These are phyloP conservation scores for Hetaerina titia DNA, from an alignment of 2,888 invertebrate genomes.

Conservation along the genomic window DNA sequence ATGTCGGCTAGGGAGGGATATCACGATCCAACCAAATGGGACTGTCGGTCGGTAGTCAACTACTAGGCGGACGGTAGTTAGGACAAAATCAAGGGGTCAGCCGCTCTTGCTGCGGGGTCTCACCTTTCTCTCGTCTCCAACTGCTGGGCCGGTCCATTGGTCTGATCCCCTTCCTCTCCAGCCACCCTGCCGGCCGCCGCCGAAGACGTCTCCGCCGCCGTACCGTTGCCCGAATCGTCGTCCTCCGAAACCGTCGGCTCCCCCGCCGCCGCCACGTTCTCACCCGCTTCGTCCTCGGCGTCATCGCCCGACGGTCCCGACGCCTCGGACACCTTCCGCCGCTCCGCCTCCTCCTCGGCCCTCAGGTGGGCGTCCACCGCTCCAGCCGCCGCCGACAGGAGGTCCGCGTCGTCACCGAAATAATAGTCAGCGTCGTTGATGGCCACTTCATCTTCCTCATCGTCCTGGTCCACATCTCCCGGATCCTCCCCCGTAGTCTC, in stretches of 20 bases:
- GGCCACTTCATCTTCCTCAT: constrained; percentile 40
- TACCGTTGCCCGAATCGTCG: not conserved
- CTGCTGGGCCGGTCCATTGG: constrained; percentile 44
- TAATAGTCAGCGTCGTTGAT: constrained; percentile 58
- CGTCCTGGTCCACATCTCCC: not conserved
- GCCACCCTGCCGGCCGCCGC: not conserved
- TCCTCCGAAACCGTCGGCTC: not conserved
- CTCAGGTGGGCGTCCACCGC: constrained; percentile 59
- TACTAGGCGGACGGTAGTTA: not conserved
- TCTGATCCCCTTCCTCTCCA: constrained; percentile 28
- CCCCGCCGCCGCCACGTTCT: not conserved
- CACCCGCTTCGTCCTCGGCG: not conserved
- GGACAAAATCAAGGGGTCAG: not conserved
- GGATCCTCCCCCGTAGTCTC: not conserved
- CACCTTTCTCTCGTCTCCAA: constrained; percentile 61
- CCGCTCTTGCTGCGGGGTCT: not conserved
- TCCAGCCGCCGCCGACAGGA: constrained; percentile 52
- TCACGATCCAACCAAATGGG: too few species aligned
- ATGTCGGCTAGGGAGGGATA: too few species aligned
- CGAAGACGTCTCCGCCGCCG: not conserved
- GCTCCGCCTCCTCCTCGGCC: constrained; percentile 40
- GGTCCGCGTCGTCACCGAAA: constrained; percentile 55
- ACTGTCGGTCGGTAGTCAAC: not conserved
- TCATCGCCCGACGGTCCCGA: not conserved
- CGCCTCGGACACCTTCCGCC: constrained; percentile 14